Conservation (phyloP, 2,797 vertebrate species). For the Botia kubotai region DNA sequence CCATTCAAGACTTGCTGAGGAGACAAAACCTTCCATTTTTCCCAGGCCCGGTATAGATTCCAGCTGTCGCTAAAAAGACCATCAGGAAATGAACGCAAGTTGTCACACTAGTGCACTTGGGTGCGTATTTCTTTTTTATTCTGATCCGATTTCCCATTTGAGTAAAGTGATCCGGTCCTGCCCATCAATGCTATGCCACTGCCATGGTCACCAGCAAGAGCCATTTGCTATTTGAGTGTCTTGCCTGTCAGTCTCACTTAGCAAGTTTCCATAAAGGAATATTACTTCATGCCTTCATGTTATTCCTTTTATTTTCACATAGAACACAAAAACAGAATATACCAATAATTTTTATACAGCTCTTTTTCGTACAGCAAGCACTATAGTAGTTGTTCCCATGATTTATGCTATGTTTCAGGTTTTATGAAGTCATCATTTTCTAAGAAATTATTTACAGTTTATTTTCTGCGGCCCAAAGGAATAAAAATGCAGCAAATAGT, state of each 20-base stretch:
- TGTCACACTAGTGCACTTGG: conserved; percentile 66
- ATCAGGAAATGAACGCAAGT: conserved; percentile 65
- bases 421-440: too few species aligned
- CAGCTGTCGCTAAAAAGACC: conserved; percentile 70
- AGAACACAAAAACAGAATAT: too few species aligned
- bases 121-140: conserved; percentile 70
- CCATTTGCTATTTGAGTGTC: conserved; percentile 68
- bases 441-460: too few species aligned
- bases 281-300: too few species aligned
- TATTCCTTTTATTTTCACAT: too few species aligned
- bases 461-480: too few species aligned
- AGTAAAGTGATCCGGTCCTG: conserved; percentile 79
- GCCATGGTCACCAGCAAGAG: conserved; percentile 65
- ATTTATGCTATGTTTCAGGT: too few species aligned
- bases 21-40: conserved; percentile 61
- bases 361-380: too few species aligned
- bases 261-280: conserved; percentile 12
- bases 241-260: conserved; percentile 6
- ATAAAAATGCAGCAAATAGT: too few species aligned
- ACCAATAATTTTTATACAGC: too few species aligned
- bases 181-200: conserved; percentile 75
- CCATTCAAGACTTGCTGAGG: conserved; percentile 64
- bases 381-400: too few species aligned
- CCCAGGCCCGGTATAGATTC: conserved; percentile 57
- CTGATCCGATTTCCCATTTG: conserved; percentile 63